Evolutionary conservation across 2,113 vertebrate genomes (phyloP), one percentile per base, ranked within the genome.

Genomic region (Osmerus mordax): DNA sequence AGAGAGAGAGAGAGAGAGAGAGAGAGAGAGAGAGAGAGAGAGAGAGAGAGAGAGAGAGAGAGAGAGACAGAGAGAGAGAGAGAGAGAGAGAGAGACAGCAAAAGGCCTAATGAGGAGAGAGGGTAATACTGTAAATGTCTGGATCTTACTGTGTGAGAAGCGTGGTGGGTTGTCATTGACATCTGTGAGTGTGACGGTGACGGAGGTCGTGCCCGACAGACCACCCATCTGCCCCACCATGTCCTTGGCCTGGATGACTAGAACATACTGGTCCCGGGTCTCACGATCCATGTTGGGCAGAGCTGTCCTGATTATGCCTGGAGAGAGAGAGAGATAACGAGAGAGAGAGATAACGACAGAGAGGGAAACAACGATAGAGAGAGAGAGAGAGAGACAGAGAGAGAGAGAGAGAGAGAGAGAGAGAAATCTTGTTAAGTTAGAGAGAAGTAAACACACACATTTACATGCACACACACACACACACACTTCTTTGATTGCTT

Each of bases 211-310:
- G 58, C 97, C 96, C 2, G 97, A 98, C 28, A 99, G 92, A 56
- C 97, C 97, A 1, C 97, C 97, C 80, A 97, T 96, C 91, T 98
- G 96, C 41, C 97, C 97, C 73, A 97, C 95, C 96, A 99, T 99
- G 88, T 99, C 97, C 85, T 98, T 99, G 83, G 97, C 97, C 89
- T 99, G 96, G 89, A 99, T 97, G 83, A 98, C 94, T 19, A 99
- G 87, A 15, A 98, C 89, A 51, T 99, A 99, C 86, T 98, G 95
- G 89, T 99, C 96, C 87, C 96, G 94, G 4, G 94, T 95, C 90
- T 99, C 97, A 72, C 97, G 92, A 84, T 99, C 97, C 97, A 99
- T 99, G 86, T 97, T 95, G 0, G 97, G 94, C 75, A 99, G 93
- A 55, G 97, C 97, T 64, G 96, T 99, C 85, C 96, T 94, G 89